Evolutionary conservation across 2,888 invertebrate genomes (phyloP), one percentile per base, ranked within the genome.

Genomic region (Sarcophaga carnaria): DNA sequence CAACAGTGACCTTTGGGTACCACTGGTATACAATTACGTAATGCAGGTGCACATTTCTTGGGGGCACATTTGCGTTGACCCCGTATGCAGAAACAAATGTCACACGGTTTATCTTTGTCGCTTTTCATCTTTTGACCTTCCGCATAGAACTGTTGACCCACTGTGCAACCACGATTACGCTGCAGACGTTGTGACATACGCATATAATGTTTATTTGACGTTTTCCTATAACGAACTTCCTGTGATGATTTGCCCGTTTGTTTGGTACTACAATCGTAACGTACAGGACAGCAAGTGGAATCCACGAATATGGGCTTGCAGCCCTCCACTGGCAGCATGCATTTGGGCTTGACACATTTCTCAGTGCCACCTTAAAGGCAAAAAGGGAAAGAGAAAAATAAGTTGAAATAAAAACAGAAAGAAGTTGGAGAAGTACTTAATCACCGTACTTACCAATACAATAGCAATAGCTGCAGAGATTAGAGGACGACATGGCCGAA

Each of bases 401-500:
- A 20, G 20, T 76, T 76, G 17, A 20, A 27, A 4, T 45, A 27
- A 49, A 64, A 45, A 63, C 22, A 0, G 0, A 27, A 11, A 14
- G 0, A 14, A 14, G 22, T 22, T 54, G 1, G 17, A 2, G 4
- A 54, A 5, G 4, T 54, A 12, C 17, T 17, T 54, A 1, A 17
- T 17, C 54, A 17, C 5, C 5, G 17, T 54, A 89, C 90, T 90
- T 88, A 92, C 93, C 93, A 89, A 97, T 95, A 92, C 98, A 98
- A 94, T 97, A 98, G 94, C 98, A 98, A 93, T 97, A 97, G 93
- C 97, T 96, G 94, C 98, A 98, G n/a, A 96, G 95, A 85, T 95
- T 95, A 22, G 95, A 95, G 5, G 96, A 95, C 89, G 95, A 95
- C 96, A 98, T 96, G 10, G 98, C 97, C 6, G 97, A 97, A 45